Conservation (phyloP, 2,113 vertebrate species). For the Antigone vipio region DNA sequence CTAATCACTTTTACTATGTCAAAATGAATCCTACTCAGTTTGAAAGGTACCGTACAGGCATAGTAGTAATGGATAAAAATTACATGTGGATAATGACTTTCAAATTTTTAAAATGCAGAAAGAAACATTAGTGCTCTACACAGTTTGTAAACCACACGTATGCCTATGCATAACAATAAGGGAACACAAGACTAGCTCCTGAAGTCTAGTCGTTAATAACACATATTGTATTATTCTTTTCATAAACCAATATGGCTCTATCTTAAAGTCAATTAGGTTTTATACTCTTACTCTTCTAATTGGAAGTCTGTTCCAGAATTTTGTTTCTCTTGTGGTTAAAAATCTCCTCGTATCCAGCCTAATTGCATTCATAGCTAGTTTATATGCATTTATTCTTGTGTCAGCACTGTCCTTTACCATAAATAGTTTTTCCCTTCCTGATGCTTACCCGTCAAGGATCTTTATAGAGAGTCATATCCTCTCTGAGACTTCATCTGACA, state of each 20-base stretch:
- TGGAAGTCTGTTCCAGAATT: neutral
- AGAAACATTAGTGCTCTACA: neutral
- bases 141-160: neutral
- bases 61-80: conserved; percentile 31
- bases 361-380: conserved; percentile 20
- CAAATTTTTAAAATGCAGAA: neutral
- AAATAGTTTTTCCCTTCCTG: conserved; percentile 58
- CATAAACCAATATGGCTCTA: neutral
- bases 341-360: conserved; percentile 17
- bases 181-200: neutral
- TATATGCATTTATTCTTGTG: conserved; percentile 37
- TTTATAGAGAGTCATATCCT: conserved; percentile 27
- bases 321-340: conserved; percentile 14
- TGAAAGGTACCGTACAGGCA: neutral
- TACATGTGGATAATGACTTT: neutral
- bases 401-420: conserved; percentile 56
- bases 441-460: conserved; percentile 18
- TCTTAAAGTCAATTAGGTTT: conserved; percentile 28
- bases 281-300: neutral
- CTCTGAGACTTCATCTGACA: neutral
- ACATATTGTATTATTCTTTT: neutral
- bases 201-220: neutral
- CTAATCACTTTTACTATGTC: conserved; percentile 52
- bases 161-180: neutral
- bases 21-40: conserved; percentile 51